phyloP scores from a whole-genome alignment of 92 coral and sea anemone species.

The Nematostella vectensis region DNA sequence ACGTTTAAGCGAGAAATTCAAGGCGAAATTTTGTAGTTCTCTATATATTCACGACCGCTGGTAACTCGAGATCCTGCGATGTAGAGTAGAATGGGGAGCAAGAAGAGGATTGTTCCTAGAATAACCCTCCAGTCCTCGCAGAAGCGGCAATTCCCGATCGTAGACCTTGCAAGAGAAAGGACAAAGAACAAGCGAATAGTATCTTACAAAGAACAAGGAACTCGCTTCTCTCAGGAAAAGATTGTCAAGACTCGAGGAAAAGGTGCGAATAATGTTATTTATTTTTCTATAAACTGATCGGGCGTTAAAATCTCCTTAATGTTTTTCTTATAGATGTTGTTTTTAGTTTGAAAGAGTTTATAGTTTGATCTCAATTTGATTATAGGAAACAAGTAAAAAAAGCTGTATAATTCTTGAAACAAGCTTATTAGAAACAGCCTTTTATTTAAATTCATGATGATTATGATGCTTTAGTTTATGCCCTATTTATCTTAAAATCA shows the following conservation, averaged over 20 bases:
- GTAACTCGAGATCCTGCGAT: background rate
- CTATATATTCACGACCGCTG: background rate
- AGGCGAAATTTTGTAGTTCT: background rate
- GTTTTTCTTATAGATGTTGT: background rate
- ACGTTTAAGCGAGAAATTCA: background rate
- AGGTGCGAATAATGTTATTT: conserved; percentile 7
- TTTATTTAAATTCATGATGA: too few species aligned
- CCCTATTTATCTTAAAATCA: background rate
- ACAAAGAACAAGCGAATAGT: conserved; percentile 30
- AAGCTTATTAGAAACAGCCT: too few species aligned
- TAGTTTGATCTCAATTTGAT: background rate
- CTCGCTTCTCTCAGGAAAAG: conserved; percentile 23
- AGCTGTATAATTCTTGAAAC: too few species aligned
- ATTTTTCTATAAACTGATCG: background rate
- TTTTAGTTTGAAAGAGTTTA: background rate
- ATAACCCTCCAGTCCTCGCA: conserved; percentile 6
- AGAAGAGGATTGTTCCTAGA: conserved; percentile 24
- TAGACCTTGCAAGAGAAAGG: conserved; percentile 33
- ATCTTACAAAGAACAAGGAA: conserved; percentile 29
- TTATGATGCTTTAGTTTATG: background rate
- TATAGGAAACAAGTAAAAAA: too few species aligned
- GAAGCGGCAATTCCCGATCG: conserved; percentile 33
- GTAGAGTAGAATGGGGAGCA: conserved; percentile 4
- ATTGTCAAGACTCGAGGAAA: conserved; percentile 14
- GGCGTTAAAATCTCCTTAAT: background rate